phyloP scores from a whole-genome alignment of 2,888 invertebrate species.

The Nephrotoma flavescens region DNA sequence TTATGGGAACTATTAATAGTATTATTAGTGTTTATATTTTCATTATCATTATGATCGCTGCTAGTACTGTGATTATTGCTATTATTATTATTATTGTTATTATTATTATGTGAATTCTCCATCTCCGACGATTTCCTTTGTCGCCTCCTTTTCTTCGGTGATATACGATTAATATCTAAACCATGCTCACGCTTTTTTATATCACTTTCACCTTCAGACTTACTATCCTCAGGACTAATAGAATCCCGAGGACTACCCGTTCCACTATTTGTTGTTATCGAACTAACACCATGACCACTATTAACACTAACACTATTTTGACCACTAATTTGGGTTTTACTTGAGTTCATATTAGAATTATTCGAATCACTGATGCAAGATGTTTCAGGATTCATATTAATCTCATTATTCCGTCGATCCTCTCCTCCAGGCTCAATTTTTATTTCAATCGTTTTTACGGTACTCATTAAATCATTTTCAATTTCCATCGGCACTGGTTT shows the following conservation, averaged over 20 bases:
- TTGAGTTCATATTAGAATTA: conserved; percentile 3
- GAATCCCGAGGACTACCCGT: conserved; percentile 24
- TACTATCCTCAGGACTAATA: conserved; percentile 30
- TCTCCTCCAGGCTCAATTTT: neutral
- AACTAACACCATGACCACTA: conserved; percentile 9
- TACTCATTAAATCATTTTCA: conserved; percentile 12
- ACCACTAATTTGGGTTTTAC: neutral
- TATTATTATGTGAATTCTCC: conserved; percentile 10
- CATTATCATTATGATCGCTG: conserved; percentile 14
- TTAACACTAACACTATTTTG: neutral
- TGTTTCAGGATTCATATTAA: conserved; percentile 5
- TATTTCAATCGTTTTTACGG: conserved; percentile 1
- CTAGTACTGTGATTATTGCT: conserved; percentile 21
- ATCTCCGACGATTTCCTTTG: conserved; percentile 34
- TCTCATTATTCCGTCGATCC: neutral
- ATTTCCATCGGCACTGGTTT: conserved; percentile 25
- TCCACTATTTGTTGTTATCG: neutral
- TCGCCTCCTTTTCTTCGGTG: conserved; percentile 35
- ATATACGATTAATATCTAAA: conserved; percentile 20
- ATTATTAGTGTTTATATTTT: neutral
- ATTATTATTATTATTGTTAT: conserved; percentile 19
- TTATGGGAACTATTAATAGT: conserved; percentile 2
- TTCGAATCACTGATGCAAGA: conserved; percentile 7
- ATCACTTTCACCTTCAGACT: conserved; percentile 21
- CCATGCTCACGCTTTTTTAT: conserved; percentile 19